These are phyloP conservation scores for Trypoxylus dichotomus DNA, from an alignment of 1,140 invertebrate species.

Conservation along the genomic window DNA sequence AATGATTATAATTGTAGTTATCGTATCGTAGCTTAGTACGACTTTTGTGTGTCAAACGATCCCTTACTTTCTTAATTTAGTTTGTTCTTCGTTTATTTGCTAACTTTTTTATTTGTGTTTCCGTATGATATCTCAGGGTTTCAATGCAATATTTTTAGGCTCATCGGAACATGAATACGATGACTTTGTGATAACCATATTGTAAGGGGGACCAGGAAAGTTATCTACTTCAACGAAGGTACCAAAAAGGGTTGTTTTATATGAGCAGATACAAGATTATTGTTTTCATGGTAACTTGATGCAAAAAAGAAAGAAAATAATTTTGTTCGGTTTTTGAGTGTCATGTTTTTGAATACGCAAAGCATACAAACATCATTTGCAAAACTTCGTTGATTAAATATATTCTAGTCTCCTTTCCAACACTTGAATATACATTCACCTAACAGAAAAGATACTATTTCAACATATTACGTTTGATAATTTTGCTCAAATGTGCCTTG, in stretches of 20 bases:
- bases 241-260: not conserved
- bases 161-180: not conserved
- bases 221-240: not conserved
- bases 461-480: not conserved
- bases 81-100: no score
- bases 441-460: not conserved
- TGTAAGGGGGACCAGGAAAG: not conserved
- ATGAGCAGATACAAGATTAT: no score
- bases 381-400: not conserved
- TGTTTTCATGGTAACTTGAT: no score
- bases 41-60: no score
- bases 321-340: no score
- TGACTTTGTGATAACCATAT: not conserved
- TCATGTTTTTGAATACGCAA: no score
- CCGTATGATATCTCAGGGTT: conserved; percentile 8
- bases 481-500: conserved; percentile 28
- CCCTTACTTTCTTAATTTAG: no score
- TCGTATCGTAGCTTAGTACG: no score
- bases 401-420: not conserved
- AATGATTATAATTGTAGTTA: no score
- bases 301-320: no score
- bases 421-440: not conserved
- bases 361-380: no score
- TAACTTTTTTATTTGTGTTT: no score
- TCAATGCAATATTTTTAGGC: conserved; percentile 18